Evolutionary conservation across 2,888 invertebrate genomes (phyloP).

Genomic region (Danaus chrysippus): DNA sequence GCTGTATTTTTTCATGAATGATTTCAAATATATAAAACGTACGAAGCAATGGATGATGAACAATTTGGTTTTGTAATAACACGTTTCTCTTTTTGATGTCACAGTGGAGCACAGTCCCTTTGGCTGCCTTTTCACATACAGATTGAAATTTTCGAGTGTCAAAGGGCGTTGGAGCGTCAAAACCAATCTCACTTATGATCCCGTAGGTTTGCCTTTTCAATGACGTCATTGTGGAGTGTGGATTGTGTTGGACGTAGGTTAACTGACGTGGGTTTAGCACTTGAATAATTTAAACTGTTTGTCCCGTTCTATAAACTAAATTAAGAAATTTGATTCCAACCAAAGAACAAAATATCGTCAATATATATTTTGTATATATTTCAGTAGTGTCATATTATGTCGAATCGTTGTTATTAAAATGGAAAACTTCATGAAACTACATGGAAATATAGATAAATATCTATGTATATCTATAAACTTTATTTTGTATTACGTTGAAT

Average conservation of each 20-base stretch:
- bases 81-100: conserved; percentile 23
- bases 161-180: conserved; percentile 51
- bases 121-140: conserved; percentile 36
- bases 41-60: not conserved
- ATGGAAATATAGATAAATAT: too few species aligned
- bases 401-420: too few species aligned
- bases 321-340: too few species aligned
- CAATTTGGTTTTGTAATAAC: not conserved
- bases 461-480: too few species aligned
- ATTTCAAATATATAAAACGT: not conserved
- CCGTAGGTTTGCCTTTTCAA: conserved; percentile 49
- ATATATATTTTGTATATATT: too few species aligned
- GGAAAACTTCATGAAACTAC: too few species aligned
- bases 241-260: conserved; percentile 39
- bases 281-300: conserved; percentile 2
- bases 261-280: conserved; percentile 16
- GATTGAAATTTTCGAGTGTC: conserved; percentile 40
- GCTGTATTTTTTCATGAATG: not conserved
- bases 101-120: conserved; percentile 23
- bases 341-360: too few species aligned
- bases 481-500: too few species aligned
- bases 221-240: conserved; percentile 39
- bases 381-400: too few species aligned
- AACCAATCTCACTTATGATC: conserved; percentile 49
- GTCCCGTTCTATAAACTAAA: not conserved